Conservation (phyloP, 2,888 invertebrate species). For the Tenthredo distinguenda region DNA sequence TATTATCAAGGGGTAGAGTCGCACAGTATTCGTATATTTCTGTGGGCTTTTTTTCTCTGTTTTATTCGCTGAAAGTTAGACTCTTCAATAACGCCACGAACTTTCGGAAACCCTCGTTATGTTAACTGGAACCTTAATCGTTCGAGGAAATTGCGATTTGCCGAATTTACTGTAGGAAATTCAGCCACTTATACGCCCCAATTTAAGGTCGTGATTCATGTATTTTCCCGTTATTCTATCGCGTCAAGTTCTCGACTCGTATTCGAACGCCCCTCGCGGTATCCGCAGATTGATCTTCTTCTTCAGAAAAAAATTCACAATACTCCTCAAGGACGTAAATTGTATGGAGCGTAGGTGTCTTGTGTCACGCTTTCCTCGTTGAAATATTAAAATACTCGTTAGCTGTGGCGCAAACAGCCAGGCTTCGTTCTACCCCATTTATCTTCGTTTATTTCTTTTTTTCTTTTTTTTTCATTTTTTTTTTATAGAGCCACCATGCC, state of each 20-base stretch:
- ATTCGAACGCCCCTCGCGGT: not conserved
- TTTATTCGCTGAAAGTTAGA: not conserved
- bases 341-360: not conserved
- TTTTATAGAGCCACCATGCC: not conserved
- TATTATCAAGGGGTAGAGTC: not conserved
- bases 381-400: conserved; percentile 50
- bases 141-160: not conserved
- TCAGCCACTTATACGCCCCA: not conserved
- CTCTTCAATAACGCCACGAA: not conserved
- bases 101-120: not conserved
- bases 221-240: not conserved
- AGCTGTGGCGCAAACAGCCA: conserved; percentile 21
- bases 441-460: conserved; percentile 37
- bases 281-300: not conserved
- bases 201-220: not conserved
- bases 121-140: not conserved
- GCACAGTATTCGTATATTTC: not conserved
- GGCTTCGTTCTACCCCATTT: conserved; percentile 16
- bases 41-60: not conserved
- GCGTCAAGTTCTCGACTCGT: not conserved
- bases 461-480: not conserved
- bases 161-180: not conserved
- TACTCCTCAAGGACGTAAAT: not conserved
- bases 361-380: not conserved
- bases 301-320: not conserved